phyloP scores from a whole-genome alignment of 2,113 vertebrate genomes.

The Stercorarius parasiticus region DNA sequence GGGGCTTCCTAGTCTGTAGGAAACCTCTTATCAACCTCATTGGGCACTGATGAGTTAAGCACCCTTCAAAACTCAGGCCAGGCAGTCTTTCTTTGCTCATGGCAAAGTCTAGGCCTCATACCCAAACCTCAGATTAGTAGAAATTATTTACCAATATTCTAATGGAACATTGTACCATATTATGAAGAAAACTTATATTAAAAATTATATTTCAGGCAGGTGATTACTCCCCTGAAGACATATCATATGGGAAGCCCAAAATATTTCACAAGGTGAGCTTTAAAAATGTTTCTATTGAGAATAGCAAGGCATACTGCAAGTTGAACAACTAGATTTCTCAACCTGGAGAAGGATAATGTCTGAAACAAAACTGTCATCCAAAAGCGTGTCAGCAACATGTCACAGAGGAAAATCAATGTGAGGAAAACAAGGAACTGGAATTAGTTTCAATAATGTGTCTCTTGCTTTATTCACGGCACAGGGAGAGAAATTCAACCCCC shows the following conservation, averaged over 20 bases:
- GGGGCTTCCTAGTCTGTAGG: not conserved
- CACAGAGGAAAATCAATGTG: not conserved
- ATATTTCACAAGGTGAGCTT: conserved; percentile 51
- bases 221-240: conserved; percentile 49
- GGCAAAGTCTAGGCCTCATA: not conserved
- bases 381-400: conserved; percentile 50
- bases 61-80: not conserved
- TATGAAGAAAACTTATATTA: conserved; percentile 35
- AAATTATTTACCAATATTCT: conserved; percentile 10
- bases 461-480: not conserved
- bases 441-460: not conserved
- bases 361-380: not conserved
- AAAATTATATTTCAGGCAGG: conserved; percentile 60
- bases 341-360: not conserved
- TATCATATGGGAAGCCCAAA: conserved; percentile 52
- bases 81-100: not conserved
- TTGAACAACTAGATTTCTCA: conserved; percentile 9
- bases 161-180: not conserved
- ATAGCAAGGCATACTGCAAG: not conserved
- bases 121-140: not conserved
- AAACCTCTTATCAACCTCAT: not conserved
- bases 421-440: not conserved
- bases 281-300: conserved; percentile 64
- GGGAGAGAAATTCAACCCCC: not conserved
- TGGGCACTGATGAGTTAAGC: not conserved